A percentile compares a stretch with the other conserved stretches of the same genome.
phyloP scores from a whole-genome alignment of 2,888 invertebrate species.

The Abrostola triplasia region DNA sequence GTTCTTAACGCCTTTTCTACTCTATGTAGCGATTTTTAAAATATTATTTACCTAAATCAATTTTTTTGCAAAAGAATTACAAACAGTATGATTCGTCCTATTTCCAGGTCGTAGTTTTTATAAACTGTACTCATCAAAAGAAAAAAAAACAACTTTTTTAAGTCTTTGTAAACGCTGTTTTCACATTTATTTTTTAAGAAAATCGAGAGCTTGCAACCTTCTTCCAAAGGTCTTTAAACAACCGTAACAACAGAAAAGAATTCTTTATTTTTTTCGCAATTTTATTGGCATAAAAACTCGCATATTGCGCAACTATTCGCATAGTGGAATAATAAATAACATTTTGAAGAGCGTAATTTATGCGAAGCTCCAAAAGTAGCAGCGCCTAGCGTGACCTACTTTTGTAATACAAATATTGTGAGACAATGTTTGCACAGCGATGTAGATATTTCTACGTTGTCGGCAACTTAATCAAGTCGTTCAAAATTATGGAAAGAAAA shows the following conservation, averaged over 20 bases:
- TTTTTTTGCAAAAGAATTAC: too few species aligned
- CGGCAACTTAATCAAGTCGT: constrained; percentile 35
- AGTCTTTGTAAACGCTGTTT: background rate
- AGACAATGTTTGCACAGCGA: constrained; percentile 44
- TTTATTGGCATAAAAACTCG: constrained; percentile 11
- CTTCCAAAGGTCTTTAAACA: constrained; percentile 4
- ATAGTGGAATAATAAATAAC: constrained; percentile 54
- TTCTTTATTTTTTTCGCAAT: constrained; percentile 15
- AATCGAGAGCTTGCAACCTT: background rate
- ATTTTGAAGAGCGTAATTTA: constrained; percentile 58
- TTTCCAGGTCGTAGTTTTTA: too few species aligned
- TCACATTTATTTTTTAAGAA: background rate
- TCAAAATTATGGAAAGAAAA: constrained; percentile 24
- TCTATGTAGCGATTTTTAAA: too few species aligned
- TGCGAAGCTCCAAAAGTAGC: constrained; percentile 51
- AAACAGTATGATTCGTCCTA: too few species aligned
- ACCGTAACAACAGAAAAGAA: constrained; percentile 7
- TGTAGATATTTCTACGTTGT: constrained; percentile 16
- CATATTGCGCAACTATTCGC: constrained; percentile 23
- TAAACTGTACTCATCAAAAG: too few species aligned
- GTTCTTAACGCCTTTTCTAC: too few species aligned
- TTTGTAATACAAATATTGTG: constrained; percentile 54
- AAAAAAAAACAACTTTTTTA: background rate
- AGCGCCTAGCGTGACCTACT: constrained; percentile 47
- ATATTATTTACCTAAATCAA: too few species aligned